A percentile compares a stretch with the other conserved stretches of the same genome.
These are phyloP conservation scores for Ganaspis sp. DNA, from an alignment of 1,140 invertebrate species.

Conservation along the genomic window DNA sequence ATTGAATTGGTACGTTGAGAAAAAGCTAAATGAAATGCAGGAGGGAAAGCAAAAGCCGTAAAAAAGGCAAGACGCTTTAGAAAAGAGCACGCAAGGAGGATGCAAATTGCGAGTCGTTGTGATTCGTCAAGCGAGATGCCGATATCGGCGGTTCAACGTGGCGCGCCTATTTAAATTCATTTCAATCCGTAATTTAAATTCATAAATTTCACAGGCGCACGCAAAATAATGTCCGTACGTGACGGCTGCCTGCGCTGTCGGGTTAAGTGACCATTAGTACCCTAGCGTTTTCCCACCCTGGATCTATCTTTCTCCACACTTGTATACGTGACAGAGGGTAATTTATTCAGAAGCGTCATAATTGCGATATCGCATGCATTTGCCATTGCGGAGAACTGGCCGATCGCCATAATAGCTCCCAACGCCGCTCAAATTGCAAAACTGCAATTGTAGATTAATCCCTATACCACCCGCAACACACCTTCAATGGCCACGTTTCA, in stretches of 20 bases:
- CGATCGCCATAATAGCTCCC: background rate
- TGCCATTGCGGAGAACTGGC: conserved; percentile 37
- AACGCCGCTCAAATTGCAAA: conserved; percentile 3
- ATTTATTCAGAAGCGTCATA: conserved; percentile 67
- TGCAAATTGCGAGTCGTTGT: conserved; percentile 1
- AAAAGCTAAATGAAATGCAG: conserved; percentile 20
- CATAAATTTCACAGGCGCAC: conserved; percentile 55
- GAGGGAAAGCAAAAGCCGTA: background rate
- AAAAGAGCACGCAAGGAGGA: conserved; percentile 17
- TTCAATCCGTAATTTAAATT: conserved; percentile 53
- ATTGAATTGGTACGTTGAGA: too few relatives aligned
- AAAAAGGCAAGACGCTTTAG: background rate
- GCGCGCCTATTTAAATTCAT: conserved; percentile 51
- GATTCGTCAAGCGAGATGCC: background rate
- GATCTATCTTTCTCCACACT: conserved; percentile 28
- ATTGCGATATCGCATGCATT: conserved; percentile 67
- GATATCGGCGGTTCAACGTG: conserved; percentile 28
- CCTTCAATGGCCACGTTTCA: background rate
- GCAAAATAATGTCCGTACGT: conserved; percentile 51
- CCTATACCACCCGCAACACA: background rate
- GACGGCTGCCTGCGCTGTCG: conserved; percentile 37
- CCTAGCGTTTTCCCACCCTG: background rate
- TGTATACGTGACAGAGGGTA: conserved; percentile 61
- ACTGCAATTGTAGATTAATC: conserved; percentile 7
- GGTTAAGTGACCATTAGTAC: conserved; percentile 49